Evolutionary conservation across 2,797 vertebrate species (phyloP).

Genomic region (Macropus fuliginosus): DNA sequence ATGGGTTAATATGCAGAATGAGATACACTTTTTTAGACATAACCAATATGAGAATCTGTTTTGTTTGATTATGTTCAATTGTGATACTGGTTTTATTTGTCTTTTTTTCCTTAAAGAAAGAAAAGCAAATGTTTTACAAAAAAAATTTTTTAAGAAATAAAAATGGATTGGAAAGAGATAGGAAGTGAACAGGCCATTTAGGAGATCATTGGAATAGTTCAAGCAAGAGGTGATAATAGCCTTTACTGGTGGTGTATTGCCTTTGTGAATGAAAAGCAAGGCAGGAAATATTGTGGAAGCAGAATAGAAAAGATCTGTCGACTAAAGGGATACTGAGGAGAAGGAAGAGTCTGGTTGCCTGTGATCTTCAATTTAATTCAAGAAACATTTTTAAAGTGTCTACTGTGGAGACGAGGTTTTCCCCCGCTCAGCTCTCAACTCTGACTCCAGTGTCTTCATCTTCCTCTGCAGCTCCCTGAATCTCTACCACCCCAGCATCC

Average conservation of each 20-base stretch:
- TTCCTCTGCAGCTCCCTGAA: slow-evolving; percentile 4
- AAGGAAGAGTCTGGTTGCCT: neutral
- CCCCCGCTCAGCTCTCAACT: slow-evolving; percentile 51
- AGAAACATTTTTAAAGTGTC: neutral
- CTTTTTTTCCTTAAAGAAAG: neutral
- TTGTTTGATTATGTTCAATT: no score
- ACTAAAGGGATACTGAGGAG: neutral
- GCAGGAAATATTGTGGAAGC: neutral
- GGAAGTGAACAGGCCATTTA: no score
- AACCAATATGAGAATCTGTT: neutral
- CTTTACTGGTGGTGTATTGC: neutral
- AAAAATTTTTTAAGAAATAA: neutral
- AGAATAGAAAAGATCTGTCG: neutral
- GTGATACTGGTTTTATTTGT: no score
- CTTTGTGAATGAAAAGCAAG: neutral
- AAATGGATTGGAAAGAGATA: neutral
- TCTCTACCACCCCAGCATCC: neutral
- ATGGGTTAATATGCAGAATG: neutral
- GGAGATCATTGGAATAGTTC: no score
- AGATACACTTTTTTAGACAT: neutral
- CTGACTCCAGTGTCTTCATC: slow-evolving; percentile 20
- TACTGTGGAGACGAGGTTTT: neutral
- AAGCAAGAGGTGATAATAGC: neutral
- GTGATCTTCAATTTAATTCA: neutral
- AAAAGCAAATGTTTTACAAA: neutral